A percentile compares a stretch with the other conserved stretches of the same genome.
Evolutionary conservation across 2,888 invertebrate species (phyloP).

Genomic region (Campopleginae sp.): DNA sequence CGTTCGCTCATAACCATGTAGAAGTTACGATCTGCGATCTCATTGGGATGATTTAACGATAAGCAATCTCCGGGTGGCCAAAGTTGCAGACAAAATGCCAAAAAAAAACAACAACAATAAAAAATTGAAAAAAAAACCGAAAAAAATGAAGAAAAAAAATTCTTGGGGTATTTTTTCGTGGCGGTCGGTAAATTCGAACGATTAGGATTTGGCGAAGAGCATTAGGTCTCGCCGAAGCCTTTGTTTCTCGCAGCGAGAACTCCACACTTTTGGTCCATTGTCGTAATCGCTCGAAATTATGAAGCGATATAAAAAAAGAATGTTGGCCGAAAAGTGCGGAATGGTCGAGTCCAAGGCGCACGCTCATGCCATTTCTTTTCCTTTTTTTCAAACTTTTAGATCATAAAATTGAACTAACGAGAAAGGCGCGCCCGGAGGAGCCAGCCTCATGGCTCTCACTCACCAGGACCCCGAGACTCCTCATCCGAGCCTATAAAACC

Average conservation of each 20-base stretch:
- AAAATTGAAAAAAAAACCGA: background rate
- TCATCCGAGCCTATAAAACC: conserved; percentile 73
- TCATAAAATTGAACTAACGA: conserved; percentile 82
- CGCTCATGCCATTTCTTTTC: background rate
- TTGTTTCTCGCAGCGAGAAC: conserved; percentile 26
- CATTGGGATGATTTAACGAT: conserved; percentile 55
- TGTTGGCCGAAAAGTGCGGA: background rate
- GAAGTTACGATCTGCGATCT: conserved; percentile 63
- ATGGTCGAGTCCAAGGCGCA: conserved; percentile 37
- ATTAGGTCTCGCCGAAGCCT: conserved; percentile 10
- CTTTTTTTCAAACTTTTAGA: conserved; percentile 66
- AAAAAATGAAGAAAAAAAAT: background rate
- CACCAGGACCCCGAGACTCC: background rate
- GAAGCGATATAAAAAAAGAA: conserved; percentile 68
- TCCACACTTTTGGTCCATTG: conserved; percentile 19
- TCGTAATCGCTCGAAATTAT: conserved; percentile 71
- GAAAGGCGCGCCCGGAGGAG: conserved; percentile 68
- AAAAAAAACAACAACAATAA: too few relatives aligned
- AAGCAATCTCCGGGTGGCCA: conserved; percentile 37
- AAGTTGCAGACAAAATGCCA: conserved; percentile 36
- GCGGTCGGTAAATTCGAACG: conserved; percentile 64
- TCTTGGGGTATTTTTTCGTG: conserved; percentile 20
- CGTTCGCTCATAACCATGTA: conserved; percentile 38
- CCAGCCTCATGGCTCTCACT: background rate
- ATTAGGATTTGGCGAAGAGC: conserved; percentile 63